Percentiles rank a stretch among this genome's conserved stretches.
Conservation (phyloP, 2,888 invertebrate genomes). For the Zhuqinia jingwanae region DNA sequence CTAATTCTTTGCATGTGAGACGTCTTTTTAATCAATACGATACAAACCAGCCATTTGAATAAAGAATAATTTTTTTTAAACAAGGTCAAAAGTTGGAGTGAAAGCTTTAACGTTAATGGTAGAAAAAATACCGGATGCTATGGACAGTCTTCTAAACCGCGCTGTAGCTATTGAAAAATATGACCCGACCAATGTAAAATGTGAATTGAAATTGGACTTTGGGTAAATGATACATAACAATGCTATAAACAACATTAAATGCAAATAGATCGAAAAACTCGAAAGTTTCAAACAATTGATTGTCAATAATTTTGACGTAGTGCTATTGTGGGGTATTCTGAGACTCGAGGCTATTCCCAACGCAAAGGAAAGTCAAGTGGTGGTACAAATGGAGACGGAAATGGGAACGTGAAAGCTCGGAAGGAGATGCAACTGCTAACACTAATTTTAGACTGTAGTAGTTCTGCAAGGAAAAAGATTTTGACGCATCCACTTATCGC, state of each 20-base stretch:
- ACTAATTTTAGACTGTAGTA: conserved; percentile 77
- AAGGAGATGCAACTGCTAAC: conserved; percentile 78
- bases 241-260: background rate
- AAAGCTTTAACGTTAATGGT: conserved; percentile 78
- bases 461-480: conserved; percentile 77
- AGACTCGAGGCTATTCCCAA: conserved; percentile 73
- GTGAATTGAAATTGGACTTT: conserved; percentile 78
- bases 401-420: conserved; percentile 71
- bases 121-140: conserved; percentile 78
- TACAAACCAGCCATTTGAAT: no score
- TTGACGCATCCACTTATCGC: conserved; percentile 78
- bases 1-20: no score
- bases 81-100: conserved; percentile 77
- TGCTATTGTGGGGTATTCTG: conserved; percentile 78
- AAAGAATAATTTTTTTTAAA: no score
- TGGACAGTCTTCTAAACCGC: conserved; percentile 77
- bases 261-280: no score
- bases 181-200: conserved; percentile 78
- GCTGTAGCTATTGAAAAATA: conserved; percentile 78
- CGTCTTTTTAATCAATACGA: no score
- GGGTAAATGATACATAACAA: conserved; percentile 67
- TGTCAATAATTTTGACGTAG: conserved; percentile 66
- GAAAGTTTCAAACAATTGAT: background rate
- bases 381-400: conserved; percentile 53
- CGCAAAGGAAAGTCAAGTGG: conserved; percentile 48